Evolutionary conservation across 2,113 vertebrate genomes (phyloP), one percentile per base, ranked within the genome.

Genomic region (Vulpes lagopus): DNA sequence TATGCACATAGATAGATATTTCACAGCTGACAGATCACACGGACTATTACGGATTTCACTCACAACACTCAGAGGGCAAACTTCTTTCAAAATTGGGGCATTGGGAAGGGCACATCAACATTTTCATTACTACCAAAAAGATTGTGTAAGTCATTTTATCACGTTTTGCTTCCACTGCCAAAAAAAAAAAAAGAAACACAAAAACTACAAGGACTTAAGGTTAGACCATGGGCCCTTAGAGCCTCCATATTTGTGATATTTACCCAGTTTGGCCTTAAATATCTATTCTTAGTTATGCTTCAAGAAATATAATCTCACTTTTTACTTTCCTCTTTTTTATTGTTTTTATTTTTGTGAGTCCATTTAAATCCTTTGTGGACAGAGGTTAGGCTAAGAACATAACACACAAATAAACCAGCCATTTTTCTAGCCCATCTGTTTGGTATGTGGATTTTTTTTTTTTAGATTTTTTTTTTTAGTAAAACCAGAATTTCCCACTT

Each of bases 401-500:
- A 88, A 76, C 3, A 71, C 57, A 30, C 20, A 55, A 64, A 53
- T 89, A 38, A 89, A 65, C 0, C 20, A 74, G 25, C 9, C 10
- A 51, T 90, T 96, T 84, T 79, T 22, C 7, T 11, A 84, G 27
- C 3, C 7, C 4, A 11, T 82, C 7, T 81, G 0, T 69, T 94
- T 67, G 15, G 2, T n/a, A 88, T 79, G 19, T 74, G 4, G 15
- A 71, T 43, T 43, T 43, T 92, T 87, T 86, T 92, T 89, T 92
- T 86, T 38, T 92, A 62, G 17, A 10, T 57, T 90, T 23, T 53
- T 0, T 84, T 80, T 53, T 0, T 84, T 80, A 27, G 22, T 59
- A 76, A 97, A 95, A 94, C 11, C 30, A 79, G 74, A 92, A 95
- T 32, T 95, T 14, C 11, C 22, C 9, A 85, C 17, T 89, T 76